phyloP scores from a whole-genome alignment of 2,888 invertebrate species.

The Eupithecia dodoneata region DNA sequence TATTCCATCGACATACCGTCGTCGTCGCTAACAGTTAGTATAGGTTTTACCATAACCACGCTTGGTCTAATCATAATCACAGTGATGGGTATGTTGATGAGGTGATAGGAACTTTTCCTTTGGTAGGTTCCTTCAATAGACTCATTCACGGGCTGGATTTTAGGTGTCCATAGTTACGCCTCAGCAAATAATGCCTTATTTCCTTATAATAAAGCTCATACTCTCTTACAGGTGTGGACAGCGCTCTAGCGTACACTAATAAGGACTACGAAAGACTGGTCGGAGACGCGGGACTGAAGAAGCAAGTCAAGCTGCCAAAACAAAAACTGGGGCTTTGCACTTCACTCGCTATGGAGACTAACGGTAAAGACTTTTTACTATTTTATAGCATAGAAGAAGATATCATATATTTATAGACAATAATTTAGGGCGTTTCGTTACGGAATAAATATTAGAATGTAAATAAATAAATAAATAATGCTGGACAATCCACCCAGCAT shows the following conservation, averaged over 20 bases:
- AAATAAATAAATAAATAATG: too few relatives aligned
- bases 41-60: too few relatives aligned
- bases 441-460: too few relatives aligned
- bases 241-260: constrained; percentile 89
- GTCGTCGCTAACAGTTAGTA: too few relatives aligned
- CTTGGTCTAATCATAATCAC: too few relatives aligned
- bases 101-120: too few relatives aligned
- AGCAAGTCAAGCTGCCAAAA: constrained; percentile 90
- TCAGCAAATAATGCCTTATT: not conserved
- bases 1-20: too few relatives aligned
- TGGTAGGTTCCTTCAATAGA: too few relatives aligned
- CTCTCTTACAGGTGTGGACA: constrained; percentile 86
- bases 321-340: constrained; percentile 90
- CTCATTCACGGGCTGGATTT: too few relatives aligned
- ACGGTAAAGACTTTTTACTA: constrained; percentile 81
- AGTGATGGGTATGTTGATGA: too few relatives aligned
- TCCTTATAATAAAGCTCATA: not conserved
- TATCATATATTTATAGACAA: not conserved
- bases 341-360: constrained; percentile 92
- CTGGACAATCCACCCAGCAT: too few relatives aligned
- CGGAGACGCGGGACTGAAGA: constrained; percentile 89
- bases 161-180: too few relatives aligned
- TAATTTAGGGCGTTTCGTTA: not conserved
- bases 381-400: not conserved
- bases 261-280: constrained; percentile 87